Evolutionary conservation across 2,888 invertebrate species (phyloP), one percentile per base, ranked within the genome.

Genomic region (Pyrgus malvae): DNA sequence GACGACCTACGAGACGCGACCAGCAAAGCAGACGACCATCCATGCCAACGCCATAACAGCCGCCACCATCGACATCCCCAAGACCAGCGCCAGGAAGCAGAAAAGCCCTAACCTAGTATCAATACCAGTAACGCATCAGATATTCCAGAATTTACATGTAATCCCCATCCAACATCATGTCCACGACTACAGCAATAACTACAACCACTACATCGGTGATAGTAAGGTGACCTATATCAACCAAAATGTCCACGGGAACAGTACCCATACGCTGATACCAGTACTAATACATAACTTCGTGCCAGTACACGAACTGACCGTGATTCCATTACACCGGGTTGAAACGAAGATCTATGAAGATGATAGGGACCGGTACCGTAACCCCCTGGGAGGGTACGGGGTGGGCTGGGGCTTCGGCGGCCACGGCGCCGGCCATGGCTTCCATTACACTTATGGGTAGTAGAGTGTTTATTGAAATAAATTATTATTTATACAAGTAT

Each of bases 341-440:
- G 61, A 40, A 8, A 35, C 46, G 9, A 57, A 66, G 14, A 40
- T 48, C 70, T 64, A 14, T 31, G 45, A 48, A 37, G 72, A 78
- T 0, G 70, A 76, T 3, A 78, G 80, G 17, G 70, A 76, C 21
- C 67, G 69, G 25, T 83, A 72, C 51, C 69, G 87, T 41, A 83
- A 77, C 1, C 83, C 82, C 27, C 76, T 81, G 51, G 89, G 89
- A 0, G 89, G 89, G 2, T 86, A 77, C 40, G 89, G 89, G 0
- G 74, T 74, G 0, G 87, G 87, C 0, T 66, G 87, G 58, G 76
- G 76, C 17, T 85, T 79, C 12, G 89, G 89, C 0, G 89, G 89
- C 0, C 87, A 86, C 8, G 89, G 89, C 0, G 80, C 86, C 0
- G 89, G 89, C 0, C 89, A 89, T 45, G 89, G 89, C 0, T 88